Conservation (phyloP, 2,888 invertebrate species). For the Scaptomyza reducta region DNA sequence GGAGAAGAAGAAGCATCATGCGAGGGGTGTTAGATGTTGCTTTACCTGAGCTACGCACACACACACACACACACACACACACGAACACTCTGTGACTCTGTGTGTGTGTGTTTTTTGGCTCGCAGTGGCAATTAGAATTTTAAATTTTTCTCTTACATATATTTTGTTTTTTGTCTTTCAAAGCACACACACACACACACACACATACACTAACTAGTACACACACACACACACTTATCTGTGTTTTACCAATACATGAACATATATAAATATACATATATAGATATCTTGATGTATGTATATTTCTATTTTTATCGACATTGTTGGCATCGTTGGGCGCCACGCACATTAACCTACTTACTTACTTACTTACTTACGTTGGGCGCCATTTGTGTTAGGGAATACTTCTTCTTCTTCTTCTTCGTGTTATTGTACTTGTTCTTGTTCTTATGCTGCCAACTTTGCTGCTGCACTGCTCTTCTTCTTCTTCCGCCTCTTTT, state of each 20-base stretch:
- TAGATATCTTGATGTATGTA: slow-evolving; percentile 20
- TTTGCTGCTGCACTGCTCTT: slow-evolving; percentile 20
- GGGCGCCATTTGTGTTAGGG: slow-evolving; percentile 61
- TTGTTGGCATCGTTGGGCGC: slow-evolving; percentile 40
- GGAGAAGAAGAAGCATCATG: slow-evolving; percentile 14
- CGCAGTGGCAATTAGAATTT: slow-evolving; percentile 71
- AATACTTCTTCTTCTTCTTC: slow-evolving; percentile 13
- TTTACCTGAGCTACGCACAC: slow-evolving; percentile 30
- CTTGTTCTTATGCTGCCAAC: background rate
- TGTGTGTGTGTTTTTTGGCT: background rate
- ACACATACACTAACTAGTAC: no score
- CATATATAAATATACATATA: background rate
- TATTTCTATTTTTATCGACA: slow-evolving; percentile 66
- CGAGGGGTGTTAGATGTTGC: slow-evolving; percentile 1
- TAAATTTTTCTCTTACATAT: slow-evolving; percentile 53
- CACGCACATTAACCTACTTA: slow-evolving; percentile 74
- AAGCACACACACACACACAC: slow-evolving; percentile 6
- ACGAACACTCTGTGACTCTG: slow-evolving; percentile 20
- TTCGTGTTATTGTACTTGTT: background rate
- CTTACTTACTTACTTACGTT: slow-evolving; percentile 49
- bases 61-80: slow-evolving; percentile 12
- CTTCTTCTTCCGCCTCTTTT: background rate
- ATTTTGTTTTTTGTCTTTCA: slow-evolving; percentile 47
- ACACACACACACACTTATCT: background rate
- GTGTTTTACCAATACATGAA: slow-evolving; percentile 22